Evolutionary conservation across 2,113 vertebrate species (phyloP).

Genomic region (Diglossa brunneiventris): DNA sequence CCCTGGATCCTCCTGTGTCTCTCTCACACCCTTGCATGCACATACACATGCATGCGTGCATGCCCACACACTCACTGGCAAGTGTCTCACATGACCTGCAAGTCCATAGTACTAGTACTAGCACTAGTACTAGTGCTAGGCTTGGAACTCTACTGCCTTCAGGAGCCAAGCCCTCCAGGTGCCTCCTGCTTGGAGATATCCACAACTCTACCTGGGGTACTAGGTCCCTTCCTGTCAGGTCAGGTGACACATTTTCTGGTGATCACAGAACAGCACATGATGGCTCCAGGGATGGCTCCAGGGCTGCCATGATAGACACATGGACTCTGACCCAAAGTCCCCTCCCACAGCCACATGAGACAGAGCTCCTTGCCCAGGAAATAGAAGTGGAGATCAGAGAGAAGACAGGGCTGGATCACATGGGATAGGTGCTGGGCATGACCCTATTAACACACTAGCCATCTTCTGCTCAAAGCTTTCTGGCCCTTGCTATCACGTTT

Average conservation of each 20-base stretch:
- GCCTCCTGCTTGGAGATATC: neutral
- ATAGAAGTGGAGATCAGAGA: neutral
- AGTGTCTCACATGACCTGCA: neutral
- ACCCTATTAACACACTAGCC: fast-evolving
- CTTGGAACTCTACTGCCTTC: neutral
- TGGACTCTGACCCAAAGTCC: fast-evolving
- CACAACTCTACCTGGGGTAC: fast-evolving
- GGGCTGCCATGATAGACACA: neutral
- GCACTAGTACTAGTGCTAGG: too few relatives aligned
- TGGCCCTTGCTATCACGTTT: neutral
- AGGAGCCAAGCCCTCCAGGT: fast-evolving
- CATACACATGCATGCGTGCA: neutral
- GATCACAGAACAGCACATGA: fast-evolving
- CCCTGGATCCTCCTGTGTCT: neutral
- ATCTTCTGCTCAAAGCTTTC: neutral
- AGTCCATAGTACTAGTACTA: too few relatives aligned
- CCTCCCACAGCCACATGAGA: neutral
- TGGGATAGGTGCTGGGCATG: fast-evolving
- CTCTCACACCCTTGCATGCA: too few relatives aligned
- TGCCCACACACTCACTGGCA: neutral
- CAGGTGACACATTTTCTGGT: neutral
- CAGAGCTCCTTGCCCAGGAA: fast-evolving
- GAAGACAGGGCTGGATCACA: fast-evolving
- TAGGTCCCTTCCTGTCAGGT: fast-evolving
- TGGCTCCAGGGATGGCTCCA: neutral